Percentiles rank a stretch among this genome's conserved stretches.
Evolutionary conservation across 2,888 invertebrate genomes (phyloP).

Genomic region (Rhodophaea formosa): DNA sequence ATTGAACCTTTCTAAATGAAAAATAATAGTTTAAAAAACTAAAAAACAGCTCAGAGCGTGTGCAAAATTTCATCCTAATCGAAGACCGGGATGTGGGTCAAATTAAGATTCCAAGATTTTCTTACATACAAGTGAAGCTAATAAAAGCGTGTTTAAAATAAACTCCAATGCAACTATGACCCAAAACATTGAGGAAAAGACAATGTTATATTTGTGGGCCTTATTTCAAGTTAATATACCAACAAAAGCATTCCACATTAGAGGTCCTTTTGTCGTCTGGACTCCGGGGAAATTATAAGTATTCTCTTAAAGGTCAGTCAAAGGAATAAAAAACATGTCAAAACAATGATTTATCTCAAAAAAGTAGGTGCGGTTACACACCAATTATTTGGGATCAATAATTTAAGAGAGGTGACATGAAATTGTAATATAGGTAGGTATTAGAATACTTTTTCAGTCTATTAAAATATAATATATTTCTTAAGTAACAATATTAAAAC

Average conservation of each 20-base stretch:
- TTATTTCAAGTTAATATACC: not conserved
- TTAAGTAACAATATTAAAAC: too few relatives aligned
- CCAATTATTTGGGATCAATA: not conserved
- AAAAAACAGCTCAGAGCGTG: too few relatives aligned
- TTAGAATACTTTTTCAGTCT: too few relatives aligned
- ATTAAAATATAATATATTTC: too few relatives aligned
- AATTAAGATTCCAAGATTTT: too few relatives aligned
- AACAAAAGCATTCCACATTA: not conserved
- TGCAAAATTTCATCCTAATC: too few relatives aligned
- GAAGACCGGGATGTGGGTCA: too few relatives aligned
- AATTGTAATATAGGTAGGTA: too few relatives aligned
- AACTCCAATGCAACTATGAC: not conserved
- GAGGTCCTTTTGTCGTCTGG: conserved; percentile 9
- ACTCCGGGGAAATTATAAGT: conserved; percentile 37
- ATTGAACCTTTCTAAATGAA: not conserved
- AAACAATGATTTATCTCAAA: not conserved
- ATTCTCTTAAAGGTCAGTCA: conserved; percentile 25
- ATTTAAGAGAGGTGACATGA: too few relatives aligned
- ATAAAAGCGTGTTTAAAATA: not conserved
- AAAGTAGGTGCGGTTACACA: not conserved
- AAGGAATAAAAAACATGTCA: conserved; percentile 23
- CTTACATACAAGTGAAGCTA: too few relatives aligned
- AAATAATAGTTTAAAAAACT: not conserved
- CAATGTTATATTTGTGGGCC: not conserved
- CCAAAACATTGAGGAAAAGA: not conserved